These are phyloP conservation scores for Harpagoxenus sublaevis DNA, from an alignment of 2,888 invertebrate genomes.

Conservation along the genomic window DNA sequence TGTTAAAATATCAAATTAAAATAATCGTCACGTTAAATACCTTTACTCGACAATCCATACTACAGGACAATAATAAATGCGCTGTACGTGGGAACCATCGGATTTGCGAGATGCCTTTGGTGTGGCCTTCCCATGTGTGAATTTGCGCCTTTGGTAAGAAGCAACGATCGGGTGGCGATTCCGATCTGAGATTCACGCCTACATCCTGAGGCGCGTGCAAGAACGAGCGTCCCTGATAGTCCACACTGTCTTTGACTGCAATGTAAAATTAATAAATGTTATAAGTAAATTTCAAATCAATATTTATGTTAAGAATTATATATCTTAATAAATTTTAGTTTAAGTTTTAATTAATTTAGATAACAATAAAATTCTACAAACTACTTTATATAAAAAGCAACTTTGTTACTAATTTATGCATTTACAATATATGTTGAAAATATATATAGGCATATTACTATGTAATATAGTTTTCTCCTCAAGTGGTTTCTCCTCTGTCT, in stretches of 20 bases:
- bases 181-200: constrained; percentile 94
- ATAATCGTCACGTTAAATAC: constrained; percentile 84
- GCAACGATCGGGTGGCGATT: constrained; percentile 96
- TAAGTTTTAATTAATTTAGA: neutral
- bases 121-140: constrained; percentile 98
- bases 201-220: constrained; percentile 97
- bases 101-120: constrained; percentile 97
- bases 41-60: constrained; percentile 99
- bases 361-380: neutral
- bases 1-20: neutral
- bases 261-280: constrained; percentile 42
- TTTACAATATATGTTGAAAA: neutral
- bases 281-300: neutral
- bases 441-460: constrained; percentile 76
- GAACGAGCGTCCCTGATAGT: constrained; percentile 99
- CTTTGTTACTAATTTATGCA: neutral
- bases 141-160: constrained; percentile 98
- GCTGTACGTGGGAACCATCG: constrained; percentile 98
- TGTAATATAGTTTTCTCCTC: constrained; percentile 98
- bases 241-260: constrained; percentile 95
- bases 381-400: neutral
- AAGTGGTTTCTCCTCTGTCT: constrained; percentile 94
- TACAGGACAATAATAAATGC: constrained; percentile 97
- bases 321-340: neutral
- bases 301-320: neutral